A percentile compares a stretch with the other conserved stretches of the same genome.
These are phyloP conservation scores for Sebastes miniatus DNA, from an alignment of 2,797 vertebrate species.

Conservation along the genomic window DNA sequence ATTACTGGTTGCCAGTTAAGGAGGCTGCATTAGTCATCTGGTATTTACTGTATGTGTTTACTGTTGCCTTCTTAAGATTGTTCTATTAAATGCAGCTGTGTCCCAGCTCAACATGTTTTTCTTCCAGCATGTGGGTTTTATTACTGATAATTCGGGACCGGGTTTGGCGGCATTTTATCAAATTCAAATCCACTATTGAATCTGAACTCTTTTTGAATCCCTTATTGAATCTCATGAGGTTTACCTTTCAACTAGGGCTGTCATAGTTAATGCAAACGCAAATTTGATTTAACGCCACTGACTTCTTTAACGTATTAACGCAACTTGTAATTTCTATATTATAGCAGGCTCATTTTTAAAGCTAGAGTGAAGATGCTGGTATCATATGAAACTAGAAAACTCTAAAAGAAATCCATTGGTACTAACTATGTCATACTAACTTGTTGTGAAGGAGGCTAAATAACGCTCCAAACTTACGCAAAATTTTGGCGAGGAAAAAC, in stretches of 20 bases:
- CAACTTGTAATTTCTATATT: no score
- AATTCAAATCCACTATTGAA: not conserved
- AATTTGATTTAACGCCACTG: no score
- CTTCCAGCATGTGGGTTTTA: not conserved
- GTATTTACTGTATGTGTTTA: constrained; percentile 1
- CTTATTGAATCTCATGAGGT: not conserved
- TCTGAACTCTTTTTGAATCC: not conserved
- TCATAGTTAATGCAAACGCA: no score
- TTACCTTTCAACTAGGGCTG: not conserved
- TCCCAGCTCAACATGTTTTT: not conserved
- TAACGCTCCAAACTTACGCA: rapidly evolving
- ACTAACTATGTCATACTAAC: no score
- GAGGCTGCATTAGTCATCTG: not conserved
- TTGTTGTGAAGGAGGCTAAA: no score
- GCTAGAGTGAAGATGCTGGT: no score
- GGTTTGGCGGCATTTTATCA: not conserved
- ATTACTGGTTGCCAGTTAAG: not conserved
- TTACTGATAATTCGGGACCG: not conserved
- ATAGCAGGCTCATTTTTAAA: no score
- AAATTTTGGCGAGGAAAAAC: no score
- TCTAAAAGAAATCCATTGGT: no score
- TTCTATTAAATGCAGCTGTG: not conserved
- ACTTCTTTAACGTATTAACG: no score
- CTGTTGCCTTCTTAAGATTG: not conserved
- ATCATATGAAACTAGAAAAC: no score